These are phyloP conservation scores for Cynopterus sphinx DNA, from an alignment of 2,797 vertebrate genomes.

Conservation along the genomic window DNA sequence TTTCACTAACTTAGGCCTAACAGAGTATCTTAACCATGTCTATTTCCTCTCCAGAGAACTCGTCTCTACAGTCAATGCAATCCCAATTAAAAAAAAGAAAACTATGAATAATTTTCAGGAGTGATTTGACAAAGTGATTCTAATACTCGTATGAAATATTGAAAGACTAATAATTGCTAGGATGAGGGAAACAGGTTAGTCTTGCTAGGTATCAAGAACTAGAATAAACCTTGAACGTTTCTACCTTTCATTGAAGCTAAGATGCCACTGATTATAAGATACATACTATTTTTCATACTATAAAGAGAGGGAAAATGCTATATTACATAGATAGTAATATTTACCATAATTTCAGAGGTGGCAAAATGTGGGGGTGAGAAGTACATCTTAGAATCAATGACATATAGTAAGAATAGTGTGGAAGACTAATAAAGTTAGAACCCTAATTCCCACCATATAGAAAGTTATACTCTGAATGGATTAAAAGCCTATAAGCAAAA, in stretches of 20 bases:
- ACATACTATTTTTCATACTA: neutral
- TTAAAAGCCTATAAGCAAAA: slow-evolving; percentile 31
- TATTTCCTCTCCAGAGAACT: neutral
- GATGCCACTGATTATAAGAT: neutral
- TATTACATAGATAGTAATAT: neutral
- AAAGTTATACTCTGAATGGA: slow-evolving; percentile 54
- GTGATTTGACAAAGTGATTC: neutral
- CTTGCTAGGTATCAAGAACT: neutral
- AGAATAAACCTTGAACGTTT: neutral
- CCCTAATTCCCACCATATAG: slow-evolving; percentile 4
- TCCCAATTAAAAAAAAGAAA: neutral
- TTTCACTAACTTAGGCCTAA: neutral
- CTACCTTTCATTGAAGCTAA: neutral
- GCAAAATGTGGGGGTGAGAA: neutral
- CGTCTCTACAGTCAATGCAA: neutral
- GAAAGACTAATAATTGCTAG: neutral
- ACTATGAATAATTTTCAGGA: neutral
- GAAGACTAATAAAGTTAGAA: slow-evolving; percentile 45
- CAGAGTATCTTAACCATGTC: neutral
- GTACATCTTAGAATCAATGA: slow-evolving; percentile 32
- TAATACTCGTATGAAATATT: neutral
- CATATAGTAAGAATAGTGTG: neutral
- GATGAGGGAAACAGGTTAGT: neutral
- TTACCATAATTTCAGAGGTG: neutral
- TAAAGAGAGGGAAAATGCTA: neutral